A percentile compares a stretch with the other conserved stretches of the same genome.
Evolutionary conservation across 2,113 vertebrate genomes (phyloP).

Genomic region (Lepisosteus osseus): DNA sequence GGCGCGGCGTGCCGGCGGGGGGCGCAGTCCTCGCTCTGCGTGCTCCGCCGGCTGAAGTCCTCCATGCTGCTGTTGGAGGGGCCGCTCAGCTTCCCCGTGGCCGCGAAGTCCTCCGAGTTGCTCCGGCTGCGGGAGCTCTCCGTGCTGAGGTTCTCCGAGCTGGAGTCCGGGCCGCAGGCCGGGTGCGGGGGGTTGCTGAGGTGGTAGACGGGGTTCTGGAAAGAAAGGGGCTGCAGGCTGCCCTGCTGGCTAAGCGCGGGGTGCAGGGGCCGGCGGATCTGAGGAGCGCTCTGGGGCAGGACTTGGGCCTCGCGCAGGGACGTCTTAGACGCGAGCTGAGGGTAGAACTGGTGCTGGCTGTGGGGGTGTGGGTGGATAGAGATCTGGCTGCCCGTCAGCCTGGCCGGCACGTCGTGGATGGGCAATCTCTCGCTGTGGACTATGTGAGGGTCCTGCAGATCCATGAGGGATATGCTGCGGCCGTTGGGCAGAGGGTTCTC

Average conservation of each 20-base stretch:
- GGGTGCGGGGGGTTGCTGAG: constrained; percentile 71
- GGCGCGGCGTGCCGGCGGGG: constrained; percentile 48
- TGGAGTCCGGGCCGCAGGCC: constrained; percentile 69
- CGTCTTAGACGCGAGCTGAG: constrained; percentile 63
- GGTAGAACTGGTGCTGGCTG: constrained; percentile 5
- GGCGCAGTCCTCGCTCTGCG: constrained; percentile 74
- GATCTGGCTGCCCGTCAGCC: constrained; percentile 78
- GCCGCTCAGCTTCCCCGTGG: constrained; percentile 60
- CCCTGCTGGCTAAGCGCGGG: constrained; percentile 79
- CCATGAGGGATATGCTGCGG: constrained; percentile 89
- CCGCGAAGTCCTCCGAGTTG: constrained; percentile 74
- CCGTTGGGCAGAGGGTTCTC: constrained; percentile 74
- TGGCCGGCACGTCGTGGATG: constrained; percentile 69
- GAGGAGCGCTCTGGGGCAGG: constrained; percentile 85
- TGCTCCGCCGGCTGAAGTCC: constrained; percentile 71
- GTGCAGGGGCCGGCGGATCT: constrained; percentile 80
- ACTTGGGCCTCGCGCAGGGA: constrained; percentile 69
- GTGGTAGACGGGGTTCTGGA: constrained; percentile 95
- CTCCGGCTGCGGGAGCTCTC: constrained; percentile 85
- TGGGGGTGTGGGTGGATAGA: constrained; percentile 54
- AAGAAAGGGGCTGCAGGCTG: constrained; percentile 84
- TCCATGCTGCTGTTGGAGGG: constrained; percentile 86
- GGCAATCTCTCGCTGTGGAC: constrained; percentile 45
- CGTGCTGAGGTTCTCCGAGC: constrained; percentile 88
- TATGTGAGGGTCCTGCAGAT: constrained; percentile 80